Conservation (phyloP, 2,797 vertebrate species). For the Tamandua tetradactyla region DNA sequence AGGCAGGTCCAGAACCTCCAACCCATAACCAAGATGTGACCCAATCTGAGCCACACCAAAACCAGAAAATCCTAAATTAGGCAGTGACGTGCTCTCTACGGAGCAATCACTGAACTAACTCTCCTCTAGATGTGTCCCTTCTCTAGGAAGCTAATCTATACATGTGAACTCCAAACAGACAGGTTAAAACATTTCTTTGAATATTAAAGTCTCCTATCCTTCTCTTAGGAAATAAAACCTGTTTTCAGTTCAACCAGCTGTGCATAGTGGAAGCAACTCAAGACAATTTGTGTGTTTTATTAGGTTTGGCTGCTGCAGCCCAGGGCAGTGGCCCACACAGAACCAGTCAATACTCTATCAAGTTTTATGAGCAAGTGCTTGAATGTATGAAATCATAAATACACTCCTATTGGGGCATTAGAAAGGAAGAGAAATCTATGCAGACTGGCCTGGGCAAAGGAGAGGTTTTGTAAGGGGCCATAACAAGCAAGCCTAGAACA, state of each 20-base stretch:
- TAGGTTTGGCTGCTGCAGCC: too few species aligned
- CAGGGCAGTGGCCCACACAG: too few species aligned
- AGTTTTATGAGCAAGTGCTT: too few species aligned
- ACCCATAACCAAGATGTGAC: not conserved
- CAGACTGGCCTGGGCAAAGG: too few species aligned
- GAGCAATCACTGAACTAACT: too few species aligned
- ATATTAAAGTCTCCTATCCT: not conserved
- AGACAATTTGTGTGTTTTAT: too few species aligned
- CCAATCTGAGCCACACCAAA: accelerated
- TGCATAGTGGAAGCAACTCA: accelerated
- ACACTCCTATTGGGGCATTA: not conserved
- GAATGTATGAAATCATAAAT: not conserved
- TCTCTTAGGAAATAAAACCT: not conserved
- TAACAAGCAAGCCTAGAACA: not conserved
- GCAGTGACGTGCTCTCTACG: accelerated
- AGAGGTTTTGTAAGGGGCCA: not conserved
- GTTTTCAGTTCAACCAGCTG: not conserved
- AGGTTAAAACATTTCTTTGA: not conserved
- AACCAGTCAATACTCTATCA: not conserved
- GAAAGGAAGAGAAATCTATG: not conserved
- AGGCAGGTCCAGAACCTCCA: accelerated
- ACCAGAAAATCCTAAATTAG: accelerated
- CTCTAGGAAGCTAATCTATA: not conserved
- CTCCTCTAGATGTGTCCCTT: not conserved
- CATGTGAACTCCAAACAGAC: not conserved